Percentiles rank a stretch among this genome's conserved stretches.
phyloP scores from a whole-genome alignment of 1,140 invertebrate species.

The Hylaeus anthracinus region DNA sequence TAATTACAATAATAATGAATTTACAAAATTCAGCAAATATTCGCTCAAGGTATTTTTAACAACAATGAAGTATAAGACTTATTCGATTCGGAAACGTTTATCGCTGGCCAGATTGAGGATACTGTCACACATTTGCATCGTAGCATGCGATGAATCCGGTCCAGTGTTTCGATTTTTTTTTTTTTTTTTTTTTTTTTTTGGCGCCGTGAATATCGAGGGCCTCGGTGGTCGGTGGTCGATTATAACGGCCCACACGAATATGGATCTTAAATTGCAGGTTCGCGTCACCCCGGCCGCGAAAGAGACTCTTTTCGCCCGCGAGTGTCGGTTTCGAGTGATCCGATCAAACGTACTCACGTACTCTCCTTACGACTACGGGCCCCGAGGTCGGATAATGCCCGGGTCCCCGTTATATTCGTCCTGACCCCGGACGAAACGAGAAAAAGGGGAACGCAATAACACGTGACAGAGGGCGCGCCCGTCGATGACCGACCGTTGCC shows the following conservation, averaged over 20 bases:
- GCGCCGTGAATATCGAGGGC: background rate
- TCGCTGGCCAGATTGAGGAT: too few relatives aligned
- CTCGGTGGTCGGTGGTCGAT: slow-evolving; percentile 34
- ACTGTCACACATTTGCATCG: too few relatives aligned
- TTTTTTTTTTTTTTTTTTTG: too few relatives aligned
- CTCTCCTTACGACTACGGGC: background rate
- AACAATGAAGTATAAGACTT: too few relatives aligned
- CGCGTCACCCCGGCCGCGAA: slow-evolving; percentile 66
- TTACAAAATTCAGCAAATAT: too few relatives aligned
- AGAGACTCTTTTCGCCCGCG: slow-evolving; percentile 29
- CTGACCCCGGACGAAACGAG: slow-evolving; percentile 40
- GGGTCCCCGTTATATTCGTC: slow-evolving; percentile 35
- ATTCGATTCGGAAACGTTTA: too few relatives aligned
- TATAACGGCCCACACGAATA: slow-evolving; percentile 61
- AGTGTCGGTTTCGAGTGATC: slow-evolving; percentile 23
- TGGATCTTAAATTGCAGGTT: slow-evolving; percentile 76
- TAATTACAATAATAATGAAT: too few relatives aligned
- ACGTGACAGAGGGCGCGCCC: slow-evolving; percentile 15
- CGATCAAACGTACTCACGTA: slow-evolving; percentile 24
- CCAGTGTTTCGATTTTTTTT: too few relatives aligned
- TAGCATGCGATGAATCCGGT: too few relatives aligned
- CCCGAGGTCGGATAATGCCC: slow-evolving; percentile 27
- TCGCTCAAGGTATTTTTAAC: too few relatives aligned
- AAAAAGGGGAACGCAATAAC: slow-evolving; percentile 40
- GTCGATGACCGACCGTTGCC: slow-evolving; percentile 18